Conservation (phyloP, 2,797 vertebrate species). For the Alca torda region DNA sequence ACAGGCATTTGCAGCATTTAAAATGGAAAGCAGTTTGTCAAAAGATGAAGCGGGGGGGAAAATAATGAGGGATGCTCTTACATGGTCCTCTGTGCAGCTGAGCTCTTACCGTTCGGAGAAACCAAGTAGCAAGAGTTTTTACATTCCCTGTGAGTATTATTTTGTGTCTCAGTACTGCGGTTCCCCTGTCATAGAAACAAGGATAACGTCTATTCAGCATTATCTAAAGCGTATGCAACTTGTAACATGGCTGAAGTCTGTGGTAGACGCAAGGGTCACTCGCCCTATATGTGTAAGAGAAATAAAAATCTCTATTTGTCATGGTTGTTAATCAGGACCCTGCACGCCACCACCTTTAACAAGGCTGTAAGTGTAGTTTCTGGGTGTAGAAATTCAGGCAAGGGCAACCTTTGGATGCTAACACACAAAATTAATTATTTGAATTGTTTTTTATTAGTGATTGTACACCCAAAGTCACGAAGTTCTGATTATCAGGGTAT, state of each 20-base stretch:
- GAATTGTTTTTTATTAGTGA: neutral
- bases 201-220: neutral
- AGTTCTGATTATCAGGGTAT: neutral
- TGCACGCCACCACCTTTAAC: neutral
- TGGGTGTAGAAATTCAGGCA: neutral
- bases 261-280: rapidly evolving
- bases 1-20: neutral
- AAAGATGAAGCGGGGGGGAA: neutral
- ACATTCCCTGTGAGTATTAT: neutral
- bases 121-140: neutral
- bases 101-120: neutral
- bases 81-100: neutral
- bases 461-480: neutral
- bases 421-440: neutral
- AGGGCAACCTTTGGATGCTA: neutral
- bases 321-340: neutral
- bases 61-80: neutral
- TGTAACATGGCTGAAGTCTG: neutral
- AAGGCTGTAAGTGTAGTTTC: neutral
- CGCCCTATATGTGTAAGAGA: neutral
- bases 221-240: neutral
- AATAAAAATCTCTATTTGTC: neutral
- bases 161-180: neutral
- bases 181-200: neutral
- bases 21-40: neutral